These are phyloP conservation scores for Antheraea pernyi DNA, from an alignment of 1,140 invertebrate species.

Conservation along the genomic window DNA sequence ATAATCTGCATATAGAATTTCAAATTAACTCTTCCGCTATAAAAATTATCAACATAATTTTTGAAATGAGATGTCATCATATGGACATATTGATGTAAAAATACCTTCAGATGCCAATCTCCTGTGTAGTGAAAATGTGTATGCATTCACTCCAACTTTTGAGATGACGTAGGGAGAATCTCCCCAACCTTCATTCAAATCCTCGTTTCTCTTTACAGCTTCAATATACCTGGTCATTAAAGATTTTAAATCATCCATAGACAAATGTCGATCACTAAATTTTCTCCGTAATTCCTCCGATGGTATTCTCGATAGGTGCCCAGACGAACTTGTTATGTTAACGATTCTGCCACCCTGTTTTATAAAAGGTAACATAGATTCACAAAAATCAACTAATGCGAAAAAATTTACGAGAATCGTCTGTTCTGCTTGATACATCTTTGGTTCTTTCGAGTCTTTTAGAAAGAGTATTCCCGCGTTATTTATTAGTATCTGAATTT, in stretches of 20 bases:
- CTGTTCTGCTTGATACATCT: constrained; percentile 84
- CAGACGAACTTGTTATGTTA: constrained; percentile 86
- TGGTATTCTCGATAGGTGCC: constrained; percentile 81
- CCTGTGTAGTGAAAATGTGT: constrained; percentile 60
- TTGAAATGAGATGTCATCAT: too few relatives aligned
- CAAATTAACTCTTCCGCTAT: too few relatives aligned
- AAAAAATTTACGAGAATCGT: constrained; percentile 86
- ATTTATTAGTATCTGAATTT: constrained; percentile 90
- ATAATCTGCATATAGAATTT: too few relatives aligned
- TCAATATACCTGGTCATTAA: constrained; percentile 84
- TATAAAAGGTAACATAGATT: constrained; percentile 84
- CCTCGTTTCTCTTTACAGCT: constrained; percentile 51
- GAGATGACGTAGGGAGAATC: constrained; percentile 81
- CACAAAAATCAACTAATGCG: constrained; percentile 82
- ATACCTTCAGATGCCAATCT: constrained; percentile 47
- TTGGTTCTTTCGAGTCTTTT: constrained; percentile 81
- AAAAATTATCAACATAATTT: too few relatives aligned
- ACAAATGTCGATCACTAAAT: constrained; percentile 77
- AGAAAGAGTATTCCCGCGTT: constrained; percentile 91
- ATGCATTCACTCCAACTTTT: constrained; percentile 84
- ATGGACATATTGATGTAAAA: background rate
- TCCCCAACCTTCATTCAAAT: constrained; percentile 76
- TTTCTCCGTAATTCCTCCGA: constrained; percentile 76
- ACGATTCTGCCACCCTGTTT: constrained; percentile 84
- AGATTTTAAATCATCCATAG: constrained; percentile 77